phyloP scores from a whole-genome alignment of 2,797 vertebrate species.

The Semaprochilodus insignis region DNA sequence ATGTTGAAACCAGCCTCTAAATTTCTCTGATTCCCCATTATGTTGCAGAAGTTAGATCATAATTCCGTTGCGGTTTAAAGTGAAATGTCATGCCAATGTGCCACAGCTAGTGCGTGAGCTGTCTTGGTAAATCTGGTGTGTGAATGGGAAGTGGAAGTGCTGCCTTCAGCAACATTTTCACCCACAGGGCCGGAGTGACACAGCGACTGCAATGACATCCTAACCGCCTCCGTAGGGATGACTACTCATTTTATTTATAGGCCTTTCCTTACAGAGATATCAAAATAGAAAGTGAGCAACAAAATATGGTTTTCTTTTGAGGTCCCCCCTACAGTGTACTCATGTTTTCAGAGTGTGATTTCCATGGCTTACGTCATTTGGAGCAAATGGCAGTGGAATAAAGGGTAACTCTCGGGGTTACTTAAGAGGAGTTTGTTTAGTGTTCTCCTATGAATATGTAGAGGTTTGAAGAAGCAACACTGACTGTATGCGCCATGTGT shows the following conservation, averaged over 20 bases:
- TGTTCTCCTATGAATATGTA: not conserved
- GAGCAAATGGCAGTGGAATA: not conserved
- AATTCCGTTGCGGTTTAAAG: not conserved
- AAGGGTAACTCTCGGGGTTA: not conserved
- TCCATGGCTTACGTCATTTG: not conserved
- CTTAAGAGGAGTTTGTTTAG: not conserved
- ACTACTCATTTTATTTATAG: slow-evolving; percentile 36
- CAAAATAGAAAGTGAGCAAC: not conserved
- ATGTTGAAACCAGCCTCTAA: slow-evolving; percentile 10
- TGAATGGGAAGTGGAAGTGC: slow-evolving; percentile 47
- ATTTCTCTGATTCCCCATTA: not conserved
- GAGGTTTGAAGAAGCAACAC: no score
- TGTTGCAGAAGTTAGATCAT: not conserved
- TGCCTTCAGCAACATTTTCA: slow-evolving; percentile 42
- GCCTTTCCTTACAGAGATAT: not conserved
- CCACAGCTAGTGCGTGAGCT: not conserved
- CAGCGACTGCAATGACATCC: not conserved
- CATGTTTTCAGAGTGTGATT: not conserved
- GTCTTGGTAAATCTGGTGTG: slow-evolving; percentile 15
- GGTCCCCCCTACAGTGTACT: not conserved
- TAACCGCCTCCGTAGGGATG: not conserved
- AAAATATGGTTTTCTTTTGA: not conserved
- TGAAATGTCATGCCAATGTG: slow-evolving; percentile 4
- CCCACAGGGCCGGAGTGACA: slow-evolving; percentile 13
- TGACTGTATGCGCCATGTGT: no score